These are phyloP conservation scores for Apamea epomidion DNA, from an alignment of 2,888 invertebrate genomes.

Conservation along the genomic window DNA sequence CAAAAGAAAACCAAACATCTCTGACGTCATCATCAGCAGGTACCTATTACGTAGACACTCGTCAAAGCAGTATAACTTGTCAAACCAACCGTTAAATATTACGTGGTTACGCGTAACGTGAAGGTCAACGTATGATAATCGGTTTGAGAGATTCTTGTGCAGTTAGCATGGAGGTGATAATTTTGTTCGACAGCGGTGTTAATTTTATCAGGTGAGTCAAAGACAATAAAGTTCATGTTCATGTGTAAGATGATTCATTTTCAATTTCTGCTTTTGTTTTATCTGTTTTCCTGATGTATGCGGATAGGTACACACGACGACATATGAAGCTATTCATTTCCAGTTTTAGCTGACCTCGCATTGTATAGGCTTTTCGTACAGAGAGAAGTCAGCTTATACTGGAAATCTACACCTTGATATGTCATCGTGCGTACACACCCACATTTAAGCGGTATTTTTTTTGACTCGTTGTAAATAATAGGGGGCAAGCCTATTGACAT, in stretches of 20 bases:
- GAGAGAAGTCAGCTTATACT: too few relatives aligned
- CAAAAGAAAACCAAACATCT: background rate
- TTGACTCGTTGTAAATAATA: too few relatives aligned
- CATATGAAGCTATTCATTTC: too few relatives aligned
- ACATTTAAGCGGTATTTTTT: too few relatives aligned
- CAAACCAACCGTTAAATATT: slow-evolving; percentile 39
- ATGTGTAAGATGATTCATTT: background rate
- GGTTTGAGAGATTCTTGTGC: slow-evolving; percentile 4
- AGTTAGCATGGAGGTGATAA: slow-evolving; percentile 11
- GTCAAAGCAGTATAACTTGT: slow-evolving; percentile 35
- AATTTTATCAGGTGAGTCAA: background rate
- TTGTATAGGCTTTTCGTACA: too few relatives aligned
- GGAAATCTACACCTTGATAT: too few relatives aligned
- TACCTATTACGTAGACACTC: background rate
- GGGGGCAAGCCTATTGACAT: too few relatives aligned
- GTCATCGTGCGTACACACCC: too few relatives aligned
- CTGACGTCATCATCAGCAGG: background rate
- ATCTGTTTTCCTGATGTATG: too few relatives aligned
- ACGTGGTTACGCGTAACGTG: slow-evolving; percentile 26
- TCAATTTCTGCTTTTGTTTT: background rate
- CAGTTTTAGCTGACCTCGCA: too few relatives aligned
- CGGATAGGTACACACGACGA: too few relatives aligned
- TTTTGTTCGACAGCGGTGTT: background rate
- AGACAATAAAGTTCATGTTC: too few relatives aligned
- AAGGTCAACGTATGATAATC: slow-evolving; percentile 46